phyloP scores from a whole-genome alignment of 2,888 invertebrate species.

The Taphrorychus bicolor region DNA sequence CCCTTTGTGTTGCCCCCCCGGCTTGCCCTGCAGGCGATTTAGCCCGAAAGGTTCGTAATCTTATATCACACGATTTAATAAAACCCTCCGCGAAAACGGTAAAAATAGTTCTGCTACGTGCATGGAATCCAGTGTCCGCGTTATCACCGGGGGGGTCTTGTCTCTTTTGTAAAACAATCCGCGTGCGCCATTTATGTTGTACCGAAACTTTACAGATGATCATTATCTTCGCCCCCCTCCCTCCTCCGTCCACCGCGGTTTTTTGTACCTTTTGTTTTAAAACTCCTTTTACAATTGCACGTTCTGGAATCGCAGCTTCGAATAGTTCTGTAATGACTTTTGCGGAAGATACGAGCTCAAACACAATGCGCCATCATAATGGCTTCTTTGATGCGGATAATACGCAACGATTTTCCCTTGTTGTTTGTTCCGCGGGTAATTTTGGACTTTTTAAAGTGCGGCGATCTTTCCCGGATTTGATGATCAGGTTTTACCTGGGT shows the following conservation, averaged over 20 bases:
- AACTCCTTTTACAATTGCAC: constrained; percentile 35
- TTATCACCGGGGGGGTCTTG: constrained; percentile 13
- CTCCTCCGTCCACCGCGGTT: neutral
- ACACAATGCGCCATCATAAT: constrained; percentile 28
- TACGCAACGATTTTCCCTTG: constrained; percentile 11
- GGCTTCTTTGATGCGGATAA: constrained; percentile 19
- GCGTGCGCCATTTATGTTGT: constrained; percentile 38
- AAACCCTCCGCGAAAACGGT: constrained; percentile 27
- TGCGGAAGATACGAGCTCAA: constrained; percentile 23
- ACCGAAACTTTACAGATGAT: constrained; percentile 38
- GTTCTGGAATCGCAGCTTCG: constrained; percentile 32
- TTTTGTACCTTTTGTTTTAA: constrained; percentile 34
- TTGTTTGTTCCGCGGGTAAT: neutral
- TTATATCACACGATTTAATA: constrained; percentile 29
- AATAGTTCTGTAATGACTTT: constrained; percentile 35
- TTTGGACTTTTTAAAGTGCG: neutral
- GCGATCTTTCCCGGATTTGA: too few relatives aligned
- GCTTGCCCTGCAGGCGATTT: too few relatives aligned
- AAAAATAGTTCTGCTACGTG: constrained; percentile 37
- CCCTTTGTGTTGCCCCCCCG: neutral
- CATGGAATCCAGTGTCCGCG: constrained; percentile 15
- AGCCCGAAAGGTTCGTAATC: neutral
- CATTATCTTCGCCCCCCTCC: constrained; percentile 32
- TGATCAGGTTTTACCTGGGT: too few relatives aligned
- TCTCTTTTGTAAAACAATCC: constrained; percentile 34